Conservation (phyloP, 1,140 invertebrate genomes). For the Aporrectodea caliginosa region DNA sequence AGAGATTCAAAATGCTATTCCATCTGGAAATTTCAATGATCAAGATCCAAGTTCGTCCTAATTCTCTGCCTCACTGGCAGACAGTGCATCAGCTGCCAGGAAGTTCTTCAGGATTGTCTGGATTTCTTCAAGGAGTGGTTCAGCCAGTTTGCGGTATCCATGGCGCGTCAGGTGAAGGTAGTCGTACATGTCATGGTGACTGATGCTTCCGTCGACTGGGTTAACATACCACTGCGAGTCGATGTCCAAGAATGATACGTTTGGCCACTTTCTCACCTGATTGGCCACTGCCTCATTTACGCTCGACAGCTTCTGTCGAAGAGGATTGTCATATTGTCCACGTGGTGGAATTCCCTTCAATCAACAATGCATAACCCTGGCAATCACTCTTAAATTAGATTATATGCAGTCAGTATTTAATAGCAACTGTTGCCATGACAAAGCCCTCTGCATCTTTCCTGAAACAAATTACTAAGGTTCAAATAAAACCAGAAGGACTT, state of each 20-base stretch:
- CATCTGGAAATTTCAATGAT: no score
- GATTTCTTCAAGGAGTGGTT: slow-evolving; percentile 51
- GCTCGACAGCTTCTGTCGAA: slow-evolving; percentile 69
- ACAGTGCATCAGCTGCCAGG: slow-evolving; percentile 41
- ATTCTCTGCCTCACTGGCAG: slow-evolving; percentile 34
- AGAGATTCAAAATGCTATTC: no score
- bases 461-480: no score
- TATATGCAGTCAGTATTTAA: no score
- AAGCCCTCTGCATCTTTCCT: no score
- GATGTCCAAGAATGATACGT: slow-evolving; percentile 60
- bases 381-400: no score
- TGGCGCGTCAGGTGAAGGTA: slow-evolving; percentile 78
- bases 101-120: slow-evolving; percentile 49
- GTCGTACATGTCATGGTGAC: slow-evolving; percentile 82
- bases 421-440: no score
- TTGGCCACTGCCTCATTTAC: slow-evolving; percentile 70
- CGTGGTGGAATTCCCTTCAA: slow-evolving; percentile 77
- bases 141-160: slow-evolving; percentile 68
- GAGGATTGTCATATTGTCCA: slow-evolving; percentile 73
- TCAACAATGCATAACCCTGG: no score
- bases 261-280: slow-evolving; percentile 60
- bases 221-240: slow-evolving; percentile 68
- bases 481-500: no score
- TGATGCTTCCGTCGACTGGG: slow-evolving; percentile 68
- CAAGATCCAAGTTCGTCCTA: no score